Conservation (phyloP, 2,113 vertebrate genomes). For the Rutilus rutilus region DNA sequence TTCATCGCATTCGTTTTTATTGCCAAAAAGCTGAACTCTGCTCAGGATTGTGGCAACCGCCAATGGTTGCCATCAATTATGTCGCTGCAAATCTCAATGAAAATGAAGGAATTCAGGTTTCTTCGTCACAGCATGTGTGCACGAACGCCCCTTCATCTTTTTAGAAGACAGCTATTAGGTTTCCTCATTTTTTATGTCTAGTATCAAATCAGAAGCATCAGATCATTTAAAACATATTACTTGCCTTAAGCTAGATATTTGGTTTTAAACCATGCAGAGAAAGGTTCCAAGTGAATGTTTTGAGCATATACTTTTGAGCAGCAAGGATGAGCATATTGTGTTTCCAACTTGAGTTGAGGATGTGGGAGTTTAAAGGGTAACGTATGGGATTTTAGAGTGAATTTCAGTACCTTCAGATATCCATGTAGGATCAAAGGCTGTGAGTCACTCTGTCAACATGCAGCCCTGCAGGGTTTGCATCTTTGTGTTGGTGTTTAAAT, state of each 20-base stretch:
- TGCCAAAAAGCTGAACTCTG: not conserved
- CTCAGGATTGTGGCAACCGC: not conserved
- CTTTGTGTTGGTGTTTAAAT: slow-evolving; percentile 40
- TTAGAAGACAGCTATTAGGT: slow-evolving; percentile 18
- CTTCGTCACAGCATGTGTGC: not conserved
- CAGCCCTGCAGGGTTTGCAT: slow-evolving; percentile 37
- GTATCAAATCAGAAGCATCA: no score
- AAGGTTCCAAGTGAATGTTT: not conserved
- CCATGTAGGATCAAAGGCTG: slow-evolving; percentile 49
- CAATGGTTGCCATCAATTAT: not conserved
- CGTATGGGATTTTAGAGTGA: slow-evolving; percentile 40
- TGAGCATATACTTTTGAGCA: slow-evolving; percentile 35
- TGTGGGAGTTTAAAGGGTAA: slow-evolving; percentile 47
- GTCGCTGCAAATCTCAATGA: not conserved
- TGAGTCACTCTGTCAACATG: slow-evolving; percentile 56
- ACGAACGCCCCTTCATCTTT: not conserved
- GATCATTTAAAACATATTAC: not conserved
- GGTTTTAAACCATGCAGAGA: not conserved
- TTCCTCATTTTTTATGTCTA: not conserved
- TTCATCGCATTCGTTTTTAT: not conserved
- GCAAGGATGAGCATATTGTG: not conserved
- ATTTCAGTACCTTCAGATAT: slow-evolving; percentile 53
- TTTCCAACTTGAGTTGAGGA: slow-evolving; percentile 31
- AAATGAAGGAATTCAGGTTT: not conserved
- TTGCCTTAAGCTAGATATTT: not conserved